Conservation (phyloP, 2,113 vertebrate species). For the Arenaria interpres region DNA sequence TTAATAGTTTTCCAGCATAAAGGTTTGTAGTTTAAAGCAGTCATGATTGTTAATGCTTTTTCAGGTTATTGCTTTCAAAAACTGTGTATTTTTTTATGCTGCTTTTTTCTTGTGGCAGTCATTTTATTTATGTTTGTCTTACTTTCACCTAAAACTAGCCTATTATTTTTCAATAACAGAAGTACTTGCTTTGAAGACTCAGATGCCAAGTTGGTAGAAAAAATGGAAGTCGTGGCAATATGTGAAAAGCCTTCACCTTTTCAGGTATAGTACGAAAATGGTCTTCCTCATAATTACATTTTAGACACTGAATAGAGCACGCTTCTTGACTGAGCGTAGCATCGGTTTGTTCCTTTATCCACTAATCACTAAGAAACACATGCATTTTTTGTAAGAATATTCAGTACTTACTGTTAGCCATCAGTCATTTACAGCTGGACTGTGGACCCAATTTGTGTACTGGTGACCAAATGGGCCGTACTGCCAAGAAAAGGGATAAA, state of each 20-base stretch:
- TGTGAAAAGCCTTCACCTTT: neutral
- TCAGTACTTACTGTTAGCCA: neutral
- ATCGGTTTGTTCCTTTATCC: neutral
- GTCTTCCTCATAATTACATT: neutral
- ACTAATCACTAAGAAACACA: neutral
- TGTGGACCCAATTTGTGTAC: neutral
- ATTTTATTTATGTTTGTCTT: neutral
- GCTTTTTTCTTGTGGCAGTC: neutral
- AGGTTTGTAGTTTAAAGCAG: neutral
- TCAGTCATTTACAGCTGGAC: neutral
- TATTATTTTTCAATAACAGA: neutral
- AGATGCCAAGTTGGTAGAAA: neutral
- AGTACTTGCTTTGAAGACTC: neutral
- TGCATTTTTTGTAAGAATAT: neutral
- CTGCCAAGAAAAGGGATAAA: neutral
- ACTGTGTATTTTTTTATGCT: neutral
- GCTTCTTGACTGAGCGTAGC: neutral
- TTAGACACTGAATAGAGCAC: neutral
- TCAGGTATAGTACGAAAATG: conserved; percentile 44
- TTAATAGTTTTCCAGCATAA: neutral
- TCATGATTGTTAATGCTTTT: neutral
- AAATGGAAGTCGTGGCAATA: neutral
- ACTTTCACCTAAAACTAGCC: neutral
- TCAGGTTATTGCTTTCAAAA: neutral
- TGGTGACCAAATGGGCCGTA: neutral